Evolutionary conservation across 2,113 vertebrate species (phyloP).

Genomic region (Damaliscus lunatus): DNA sequence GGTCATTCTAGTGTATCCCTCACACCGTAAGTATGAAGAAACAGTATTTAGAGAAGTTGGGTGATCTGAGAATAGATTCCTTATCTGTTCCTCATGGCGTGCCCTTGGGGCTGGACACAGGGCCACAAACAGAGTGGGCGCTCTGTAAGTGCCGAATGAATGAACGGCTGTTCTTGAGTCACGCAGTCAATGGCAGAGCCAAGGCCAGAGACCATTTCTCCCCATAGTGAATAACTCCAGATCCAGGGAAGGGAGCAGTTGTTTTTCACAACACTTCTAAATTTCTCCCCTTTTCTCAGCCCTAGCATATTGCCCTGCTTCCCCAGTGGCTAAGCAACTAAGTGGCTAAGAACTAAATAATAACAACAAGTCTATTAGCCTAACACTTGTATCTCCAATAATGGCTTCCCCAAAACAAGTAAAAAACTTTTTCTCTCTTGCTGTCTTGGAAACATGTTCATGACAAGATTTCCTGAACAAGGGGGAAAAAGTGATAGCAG

Average conservation of each 20-base stretch:
- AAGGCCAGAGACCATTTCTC: background rate
- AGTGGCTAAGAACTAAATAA: background rate
- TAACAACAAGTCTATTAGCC: background rate
- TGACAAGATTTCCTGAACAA: slow-evolving; percentile 1
- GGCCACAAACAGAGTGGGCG: background rate
- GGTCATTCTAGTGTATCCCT: background rate
- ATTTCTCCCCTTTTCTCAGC: background rate
- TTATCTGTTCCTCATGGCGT: background rate
- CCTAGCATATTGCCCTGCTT: background rate
- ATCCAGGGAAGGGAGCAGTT: background rate
- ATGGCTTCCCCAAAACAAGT: background rate
- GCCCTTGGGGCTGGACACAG: background rate
- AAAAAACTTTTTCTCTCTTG: background rate
- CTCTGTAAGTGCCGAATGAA: background rate
- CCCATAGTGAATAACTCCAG: background rate
- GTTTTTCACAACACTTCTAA: background rate
- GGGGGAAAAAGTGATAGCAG: background rate
- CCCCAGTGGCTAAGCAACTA: background rate
- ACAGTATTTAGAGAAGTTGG: background rate
- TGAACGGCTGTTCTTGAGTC: background rate
- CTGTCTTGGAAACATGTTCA: slow-evolving; percentile 10
- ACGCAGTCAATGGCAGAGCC: background rate
- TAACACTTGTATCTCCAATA: background rate
- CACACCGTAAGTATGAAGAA: background rate
- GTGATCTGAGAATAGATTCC: background rate